Conservation (phyloP, 1,140 invertebrate genomes). For the Choristoneura fumiferana region DNA sequence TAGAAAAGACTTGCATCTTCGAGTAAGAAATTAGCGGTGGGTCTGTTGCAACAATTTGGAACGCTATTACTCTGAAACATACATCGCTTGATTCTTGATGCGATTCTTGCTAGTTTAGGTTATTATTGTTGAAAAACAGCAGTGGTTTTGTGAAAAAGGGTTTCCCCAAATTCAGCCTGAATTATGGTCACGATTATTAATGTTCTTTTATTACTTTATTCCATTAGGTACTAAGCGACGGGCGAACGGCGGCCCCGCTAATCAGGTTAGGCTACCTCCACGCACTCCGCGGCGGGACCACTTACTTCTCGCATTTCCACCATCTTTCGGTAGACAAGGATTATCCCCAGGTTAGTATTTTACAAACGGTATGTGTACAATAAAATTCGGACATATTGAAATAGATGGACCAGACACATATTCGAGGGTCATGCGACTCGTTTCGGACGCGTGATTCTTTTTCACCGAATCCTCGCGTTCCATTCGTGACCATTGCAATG, state of each 20-base stretch:
- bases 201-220: slow-evolving; percentile 19
- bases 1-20: slow-evolving; percentile 45
- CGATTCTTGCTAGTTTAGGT: too few relatives aligned
- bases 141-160: too few relatives aligned
- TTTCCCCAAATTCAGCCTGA: too few relatives aligned
- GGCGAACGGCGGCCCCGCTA: slow-evolving; percentile 90
- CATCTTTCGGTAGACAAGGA: slow-evolving; percentile 87
- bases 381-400: too few relatives aligned
- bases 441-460: too few relatives aligned
- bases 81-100: background rate
- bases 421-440: too few relatives aligned
- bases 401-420: too few relatives aligned
- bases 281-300: slow-evolving; percentile 86
- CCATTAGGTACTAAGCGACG: slow-evolving; percentile 87
- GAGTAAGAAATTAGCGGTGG: slow-evolving; percentile 32
- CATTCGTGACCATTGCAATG: too few relatives aligned
- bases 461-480: too few relatives aligned
- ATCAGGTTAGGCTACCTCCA: slow-evolving; percentile 90
- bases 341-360: slow-evolving; percentile 84
- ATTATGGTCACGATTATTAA: too few relatives aligned
- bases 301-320: slow-evolving; percentile 93
- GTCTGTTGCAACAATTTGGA: slow-evolving; percentile 25
- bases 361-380: too few relatives aligned
- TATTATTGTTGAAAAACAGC: too few relatives aligned
- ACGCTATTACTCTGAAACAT: background rate